phyloP scores from a whole-genome alignment of 2,797 vertebrate species.

The Luscinia megarhynchos region DNA sequence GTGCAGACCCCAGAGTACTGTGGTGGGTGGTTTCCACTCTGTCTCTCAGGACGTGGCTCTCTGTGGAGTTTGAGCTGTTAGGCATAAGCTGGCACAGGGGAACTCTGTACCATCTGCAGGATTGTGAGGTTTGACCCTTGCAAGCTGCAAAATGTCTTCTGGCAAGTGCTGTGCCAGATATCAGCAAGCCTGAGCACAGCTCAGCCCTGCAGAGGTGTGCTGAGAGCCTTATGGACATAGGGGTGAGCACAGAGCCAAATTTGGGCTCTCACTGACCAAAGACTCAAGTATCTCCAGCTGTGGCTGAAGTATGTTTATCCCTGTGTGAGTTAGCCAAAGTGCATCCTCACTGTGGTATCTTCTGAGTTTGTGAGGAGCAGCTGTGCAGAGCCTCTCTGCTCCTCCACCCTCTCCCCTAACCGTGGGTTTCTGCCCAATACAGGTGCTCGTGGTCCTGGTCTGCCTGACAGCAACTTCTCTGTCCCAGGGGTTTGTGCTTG shows the following conservation, averaged over 20 bases:
- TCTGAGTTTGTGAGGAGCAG: not conserved
- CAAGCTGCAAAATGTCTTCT: not conserved
- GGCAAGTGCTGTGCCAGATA: not conserved
- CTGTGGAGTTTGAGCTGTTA: not conserved
- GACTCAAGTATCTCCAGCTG: not conserved
- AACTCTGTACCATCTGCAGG: fast-evolving
- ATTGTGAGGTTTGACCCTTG: not conserved
- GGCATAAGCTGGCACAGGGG: fast-evolving
- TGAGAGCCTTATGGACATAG: not conserved
- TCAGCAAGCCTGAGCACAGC: not conserved
- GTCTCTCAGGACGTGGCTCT: not conserved
- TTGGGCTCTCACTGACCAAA: not conserved
- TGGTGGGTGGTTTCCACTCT: fast-evolving
- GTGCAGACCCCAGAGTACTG: fast-evolving
- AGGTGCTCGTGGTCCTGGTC: fast-evolving
- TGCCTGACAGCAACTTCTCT: not conserved
- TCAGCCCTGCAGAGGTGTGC: not conserved
- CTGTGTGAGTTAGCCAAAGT: not conserved
- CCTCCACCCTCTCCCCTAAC: not conserved
- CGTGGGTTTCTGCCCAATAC: fast-evolving
- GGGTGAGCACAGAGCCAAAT: not conserved
- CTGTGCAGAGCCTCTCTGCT: not conserved
- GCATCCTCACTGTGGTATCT: not conserved
- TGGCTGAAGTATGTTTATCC: not conserved
- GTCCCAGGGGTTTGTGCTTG: not conserved